Percentiles rank a stretch among this genome's conserved stretches.
Evolutionary conservation across 2,113 vertebrate species (phyloP).

Genomic region (Crypturellus undulatus): DNA sequence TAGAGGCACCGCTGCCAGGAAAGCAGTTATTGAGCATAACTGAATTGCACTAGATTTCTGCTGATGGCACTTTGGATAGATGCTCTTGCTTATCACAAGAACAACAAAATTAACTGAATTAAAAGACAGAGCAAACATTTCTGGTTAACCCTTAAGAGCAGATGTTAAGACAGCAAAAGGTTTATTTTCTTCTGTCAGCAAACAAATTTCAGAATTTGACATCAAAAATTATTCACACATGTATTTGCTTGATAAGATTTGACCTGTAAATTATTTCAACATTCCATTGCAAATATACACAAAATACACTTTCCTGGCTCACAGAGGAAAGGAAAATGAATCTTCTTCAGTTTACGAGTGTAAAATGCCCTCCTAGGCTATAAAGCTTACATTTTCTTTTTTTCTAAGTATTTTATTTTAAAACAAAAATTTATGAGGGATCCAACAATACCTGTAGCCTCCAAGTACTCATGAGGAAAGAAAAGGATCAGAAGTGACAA

Average conservation of each 20-base stretch:
- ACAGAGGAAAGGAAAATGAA: not conserved
- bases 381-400: not conserved
- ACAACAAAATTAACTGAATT: not conserved
- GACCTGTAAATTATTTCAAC: not conserved
- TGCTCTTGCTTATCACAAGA: not conserved
- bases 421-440: not conserved
- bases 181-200: not conserved
- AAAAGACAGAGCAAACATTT: not conserved
- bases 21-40: not conserved
- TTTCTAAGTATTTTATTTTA: not conserved
- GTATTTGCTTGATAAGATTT: not conserved
- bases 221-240: not conserved
- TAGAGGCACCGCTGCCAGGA: not conserved
- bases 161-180: not conserved
- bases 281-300: not conserved
- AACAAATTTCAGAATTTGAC: not conserved
- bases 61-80: not conserved
- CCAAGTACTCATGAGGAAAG: not conserved
- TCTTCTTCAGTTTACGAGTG: not conserved
- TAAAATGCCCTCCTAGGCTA: not conserved
- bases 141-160: not conserved
- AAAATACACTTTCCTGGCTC: not conserved
- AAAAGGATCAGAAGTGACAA: not conserved
- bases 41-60: not conserved
- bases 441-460: not conserved